phyloP scores from a whole-genome alignment of 2,113 vertebrate genomes.

The Azemiops feae region DNA sequence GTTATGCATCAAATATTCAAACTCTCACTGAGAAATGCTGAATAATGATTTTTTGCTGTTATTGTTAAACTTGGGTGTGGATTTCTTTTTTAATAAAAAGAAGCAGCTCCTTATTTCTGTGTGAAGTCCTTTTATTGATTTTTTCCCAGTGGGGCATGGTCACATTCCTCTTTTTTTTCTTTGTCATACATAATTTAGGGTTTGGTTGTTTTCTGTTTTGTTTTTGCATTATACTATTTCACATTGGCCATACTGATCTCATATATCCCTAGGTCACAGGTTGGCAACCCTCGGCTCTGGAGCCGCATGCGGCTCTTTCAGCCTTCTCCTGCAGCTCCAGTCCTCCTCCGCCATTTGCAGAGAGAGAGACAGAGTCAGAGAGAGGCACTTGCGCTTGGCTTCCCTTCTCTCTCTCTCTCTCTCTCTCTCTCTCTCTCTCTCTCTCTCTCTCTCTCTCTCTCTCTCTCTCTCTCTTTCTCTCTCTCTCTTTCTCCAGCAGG shows the following conservation, averaged over 20 bases:
- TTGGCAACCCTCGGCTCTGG: too few species aligned
- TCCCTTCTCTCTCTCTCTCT: too few species aligned
- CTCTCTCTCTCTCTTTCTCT: too few species aligned
- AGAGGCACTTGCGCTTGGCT: too few species aligned
- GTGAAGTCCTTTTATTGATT: neutral
- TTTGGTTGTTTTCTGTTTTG: neutral
- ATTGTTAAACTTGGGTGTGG: neutral
- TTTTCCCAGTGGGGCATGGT: neutral
- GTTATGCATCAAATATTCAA: neutral
- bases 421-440: too few species aligned
- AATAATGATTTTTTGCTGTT: neutral
- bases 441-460: too few species aligned
- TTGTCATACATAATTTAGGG: neutral
- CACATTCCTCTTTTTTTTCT: neutral
- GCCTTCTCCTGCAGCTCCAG: too few species aligned
- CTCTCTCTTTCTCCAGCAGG: too few species aligned
- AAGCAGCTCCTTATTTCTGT: neutral
- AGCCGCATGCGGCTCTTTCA: too few species aligned
- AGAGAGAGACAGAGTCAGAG: too few species aligned
- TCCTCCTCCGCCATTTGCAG: too few species aligned
- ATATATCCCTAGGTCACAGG: neutral
- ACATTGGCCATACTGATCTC: neutral
- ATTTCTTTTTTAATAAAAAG: neutral
- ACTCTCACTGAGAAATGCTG: neutral
- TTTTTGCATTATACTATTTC: neutral